These are phyloP conservation scores for Pseudotriccus pelzelni DNA, from an alignment of 2,797 vertebrate species.

Conservation along the genomic window DNA sequence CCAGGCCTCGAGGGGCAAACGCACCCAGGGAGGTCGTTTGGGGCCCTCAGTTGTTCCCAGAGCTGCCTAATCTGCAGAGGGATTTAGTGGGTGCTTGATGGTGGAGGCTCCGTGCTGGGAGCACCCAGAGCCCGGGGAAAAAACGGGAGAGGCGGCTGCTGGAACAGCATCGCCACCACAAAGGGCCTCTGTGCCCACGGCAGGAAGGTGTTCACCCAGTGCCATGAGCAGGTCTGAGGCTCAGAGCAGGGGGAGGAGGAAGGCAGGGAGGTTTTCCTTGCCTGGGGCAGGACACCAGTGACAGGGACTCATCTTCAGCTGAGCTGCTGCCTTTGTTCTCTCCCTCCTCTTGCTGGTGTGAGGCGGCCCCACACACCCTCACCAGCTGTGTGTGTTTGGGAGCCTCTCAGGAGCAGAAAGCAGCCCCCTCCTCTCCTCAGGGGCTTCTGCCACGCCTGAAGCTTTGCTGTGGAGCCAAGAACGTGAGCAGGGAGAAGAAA, in stretches of 20 bases:
- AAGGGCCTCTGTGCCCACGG: neutral
- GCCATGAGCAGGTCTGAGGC: neutral
- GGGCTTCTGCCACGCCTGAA: neutral
- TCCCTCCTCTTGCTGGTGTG: neutral
- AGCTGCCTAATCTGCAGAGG: neutral
- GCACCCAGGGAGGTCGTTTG: neutral
- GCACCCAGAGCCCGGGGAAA: neutral
- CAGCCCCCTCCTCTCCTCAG: neutral
- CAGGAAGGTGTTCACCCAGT: neutral
- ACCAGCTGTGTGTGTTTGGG: rapidly evolving
- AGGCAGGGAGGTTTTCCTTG: neutral
- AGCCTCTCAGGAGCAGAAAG: neutral
- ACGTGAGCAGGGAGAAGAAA: neutral
- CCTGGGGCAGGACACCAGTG: neutral
- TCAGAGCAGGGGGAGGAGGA: neutral
- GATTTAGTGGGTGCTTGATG: neutral
- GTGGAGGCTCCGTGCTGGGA: neutral
- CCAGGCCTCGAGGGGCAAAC: neutral
- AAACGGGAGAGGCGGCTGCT: neutral
- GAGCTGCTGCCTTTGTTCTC: neutral
- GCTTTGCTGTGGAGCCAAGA: neutral
- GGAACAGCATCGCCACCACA: neutral
- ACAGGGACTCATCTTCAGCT: neutral
- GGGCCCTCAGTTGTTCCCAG: neutral
- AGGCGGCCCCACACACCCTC: neutral